Evolutionary conservation across 30 jellyfish, hydroid and myxozoan genomes (phyloP).

Genomic region (Chrysaora quinquecirrha): DNA sequence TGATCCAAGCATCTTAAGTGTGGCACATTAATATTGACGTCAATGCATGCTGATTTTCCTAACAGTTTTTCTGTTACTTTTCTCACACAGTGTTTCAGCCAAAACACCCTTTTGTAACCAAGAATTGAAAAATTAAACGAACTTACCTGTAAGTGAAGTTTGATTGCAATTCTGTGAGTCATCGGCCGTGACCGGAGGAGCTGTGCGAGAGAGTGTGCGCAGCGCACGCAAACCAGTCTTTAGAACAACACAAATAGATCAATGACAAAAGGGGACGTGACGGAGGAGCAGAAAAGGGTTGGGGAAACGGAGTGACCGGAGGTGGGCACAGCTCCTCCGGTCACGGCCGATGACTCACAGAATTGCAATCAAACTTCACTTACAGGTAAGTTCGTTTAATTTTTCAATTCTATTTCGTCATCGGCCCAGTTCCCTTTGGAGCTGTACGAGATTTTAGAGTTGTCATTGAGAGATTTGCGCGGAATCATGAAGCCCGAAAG

Average conservation of each 20-base stretch:
- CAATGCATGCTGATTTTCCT: too few relatives aligned
- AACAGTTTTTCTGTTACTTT: too few relatives aligned
- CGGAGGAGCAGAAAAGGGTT: slow-evolving; percentile 8
- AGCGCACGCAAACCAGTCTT: slow-evolving; percentile 34
- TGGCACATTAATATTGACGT: too few relatives aligned
- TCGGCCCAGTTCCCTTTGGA: slow-evolving; percentile 52
- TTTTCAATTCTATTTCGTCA: slow-evolving; percentile 39
- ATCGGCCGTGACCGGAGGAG: slow-evolving; percentile 49
- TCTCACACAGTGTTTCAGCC: too few relatives aligned
- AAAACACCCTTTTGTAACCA: too few relatives aligned
- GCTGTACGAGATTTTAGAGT: slow-evolving; percentile 54
- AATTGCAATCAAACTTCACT: slow-evolving; percentile 36
- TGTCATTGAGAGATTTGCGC: slow-evolving; percentile 40
- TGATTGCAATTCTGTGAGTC: slow-evolving; percentile 45
- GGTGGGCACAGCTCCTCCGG: slow-evolving; percentile 14
- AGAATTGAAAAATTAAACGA: slow-evolving; percentile 20
- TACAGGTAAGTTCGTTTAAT: slow-evolving; percentile 53
- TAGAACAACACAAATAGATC: slow-evolving; percentile 12
- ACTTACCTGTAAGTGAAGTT: slow-evolving; percentile 47
- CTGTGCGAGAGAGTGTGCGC: slow-evolving; percentile 48
- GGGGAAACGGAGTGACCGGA: background rate
- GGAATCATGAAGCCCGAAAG: background rate
- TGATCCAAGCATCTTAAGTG: too few relatives aligned
- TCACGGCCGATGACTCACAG: slow-evolving; percentile 58
- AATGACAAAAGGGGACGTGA: background rate